Conservation (phyloP, 2,888 invertebrate species). For the Calameuta filiformis region DNA sequence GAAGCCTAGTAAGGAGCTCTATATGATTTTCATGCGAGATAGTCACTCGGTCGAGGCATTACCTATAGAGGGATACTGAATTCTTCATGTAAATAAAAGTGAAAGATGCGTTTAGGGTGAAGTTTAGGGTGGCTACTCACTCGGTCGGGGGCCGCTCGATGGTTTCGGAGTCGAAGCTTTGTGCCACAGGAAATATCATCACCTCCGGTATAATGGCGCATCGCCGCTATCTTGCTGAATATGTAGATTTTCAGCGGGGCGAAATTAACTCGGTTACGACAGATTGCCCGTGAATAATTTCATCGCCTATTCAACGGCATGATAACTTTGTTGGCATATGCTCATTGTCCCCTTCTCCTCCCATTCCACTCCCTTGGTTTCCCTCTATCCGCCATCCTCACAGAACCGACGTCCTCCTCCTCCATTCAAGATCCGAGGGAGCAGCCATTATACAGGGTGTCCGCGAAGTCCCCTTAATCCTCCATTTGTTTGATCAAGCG, state of each 20-base stretch:
- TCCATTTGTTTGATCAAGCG: constrained; percentile 52
- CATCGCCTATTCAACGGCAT: constrained; percentile 55
- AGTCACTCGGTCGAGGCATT: background rate
- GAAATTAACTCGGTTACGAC: constrained; percentile 61
- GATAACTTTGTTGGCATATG: constrained; percentile 60
- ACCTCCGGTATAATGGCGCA: constrained; percentile 6
- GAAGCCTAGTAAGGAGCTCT: background rate
- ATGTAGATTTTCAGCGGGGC: constrained; percentile 42
- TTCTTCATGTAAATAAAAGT: background rate
- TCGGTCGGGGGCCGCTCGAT: background rate
- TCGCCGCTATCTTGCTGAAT: constrained; percentile 36
- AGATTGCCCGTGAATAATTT: constrained; percentile 63
- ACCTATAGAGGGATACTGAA: background rate
- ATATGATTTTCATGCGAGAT: background rate
- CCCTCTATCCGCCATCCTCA: constrained; percentile 12
- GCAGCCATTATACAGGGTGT: constrained; percentile 25
- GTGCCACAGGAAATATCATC: constrained; percentile 5
- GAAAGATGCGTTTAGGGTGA: background rate
- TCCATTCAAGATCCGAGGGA: constrained; percentile 33
- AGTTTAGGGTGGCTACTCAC: background rate
- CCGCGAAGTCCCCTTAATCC: constrained; percentile 33
- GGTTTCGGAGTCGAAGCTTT: background rate
- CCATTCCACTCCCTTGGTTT: constrained; percentile 25
- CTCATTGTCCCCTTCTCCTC: constrained; percentile 43
- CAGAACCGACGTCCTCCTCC: constrained; percentile 11